Percentiles rank a stretch among this genome's conserved stretches.
Evolutionary conservation across 2,888 invertebrate species (phyloP).

Genomic region (Yponomeuta plumbellus): DNA sequence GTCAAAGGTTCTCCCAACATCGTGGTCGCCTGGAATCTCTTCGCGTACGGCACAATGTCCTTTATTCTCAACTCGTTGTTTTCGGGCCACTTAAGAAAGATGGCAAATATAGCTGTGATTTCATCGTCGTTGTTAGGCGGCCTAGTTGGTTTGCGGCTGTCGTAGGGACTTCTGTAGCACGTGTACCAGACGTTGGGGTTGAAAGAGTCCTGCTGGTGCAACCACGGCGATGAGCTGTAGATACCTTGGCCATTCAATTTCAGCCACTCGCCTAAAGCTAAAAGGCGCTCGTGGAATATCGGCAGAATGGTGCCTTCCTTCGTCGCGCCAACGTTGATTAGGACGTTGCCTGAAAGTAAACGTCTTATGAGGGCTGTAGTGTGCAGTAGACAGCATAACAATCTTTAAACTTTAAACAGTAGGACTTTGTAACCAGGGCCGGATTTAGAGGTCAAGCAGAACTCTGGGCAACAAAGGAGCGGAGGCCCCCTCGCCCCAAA

Average conservation of each 20-base stretch:
- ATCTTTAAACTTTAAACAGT: too few species aligned
- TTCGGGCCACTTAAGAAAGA: constrained; percentile 79
- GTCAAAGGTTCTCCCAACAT: constrained; percentile 68
- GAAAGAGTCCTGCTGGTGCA: constrained; percentile 85
- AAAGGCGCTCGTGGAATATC: constrained; percentile 89
- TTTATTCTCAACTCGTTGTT: constrained; percentile 61
- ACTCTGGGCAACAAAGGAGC: too few species aligned
- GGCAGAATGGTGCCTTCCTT: constrained; percentile 90
- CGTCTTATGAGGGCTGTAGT: constrained; percentile 25
- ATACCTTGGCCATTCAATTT: constrained; percentile 91
- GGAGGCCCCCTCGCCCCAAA: too few species aligned
- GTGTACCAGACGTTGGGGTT: constrained; percentile 81
- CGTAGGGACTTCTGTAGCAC: constrained; percentile 21
- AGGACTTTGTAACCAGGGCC: too few species aligned
- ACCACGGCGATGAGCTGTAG: constrained; percentile 87
- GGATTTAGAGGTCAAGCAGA: too few species aligned
- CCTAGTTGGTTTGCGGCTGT: constrained; percentile 18
- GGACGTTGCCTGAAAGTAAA: constrained; percentile 77
- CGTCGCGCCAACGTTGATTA: constrained; percentile 93
- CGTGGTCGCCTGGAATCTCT: background rate
- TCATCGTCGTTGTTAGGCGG: constrained; percentile 22
- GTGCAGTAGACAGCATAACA: background rate
- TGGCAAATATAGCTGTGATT: constrained; percentile 71
- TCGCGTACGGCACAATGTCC: constrained; percentile 45
- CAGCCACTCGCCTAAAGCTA: constrained; percentile 87